Evolutionary conservation across 1,140 invertebrate species (phyloP).

Genomic region (Lethrus apterus): DNA sequence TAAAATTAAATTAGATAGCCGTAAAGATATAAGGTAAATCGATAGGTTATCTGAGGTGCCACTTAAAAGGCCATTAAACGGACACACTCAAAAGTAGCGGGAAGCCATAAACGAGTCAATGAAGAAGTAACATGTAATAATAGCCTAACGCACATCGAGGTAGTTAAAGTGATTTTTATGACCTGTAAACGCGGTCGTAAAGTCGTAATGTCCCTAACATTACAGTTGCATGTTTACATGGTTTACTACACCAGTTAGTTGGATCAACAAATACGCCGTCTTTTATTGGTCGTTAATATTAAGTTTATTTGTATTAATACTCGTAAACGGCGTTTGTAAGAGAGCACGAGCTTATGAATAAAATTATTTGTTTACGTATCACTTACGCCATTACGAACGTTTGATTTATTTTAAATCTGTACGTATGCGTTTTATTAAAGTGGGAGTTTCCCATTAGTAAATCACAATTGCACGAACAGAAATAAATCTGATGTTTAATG

Average conservation of each 20-base stretch:
- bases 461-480: conserved; percentile 3
- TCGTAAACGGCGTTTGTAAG: neutral
- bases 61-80: conserved; percentile 28
- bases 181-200: conserved; percentile 38
- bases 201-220: conserved; percentile 37
- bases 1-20: no score
- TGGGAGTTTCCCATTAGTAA: no score
- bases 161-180: conserved; percentile 41
- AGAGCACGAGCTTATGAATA: neutral
- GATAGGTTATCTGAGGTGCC: conserved; percentile 19
- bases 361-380: conserved; percentile 4
- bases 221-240: conserved; percentile 35
- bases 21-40: conserved; percentile 15
- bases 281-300: conserved; percentile 27
- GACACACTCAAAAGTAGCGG: conserved; percentile 22
- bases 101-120: conserved; percentile 22
- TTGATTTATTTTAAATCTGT: no score
- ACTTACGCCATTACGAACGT: conserved; percentile 9
- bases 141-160: conserved; percentile 32
- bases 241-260: conserved; percentile 25
- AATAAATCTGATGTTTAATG: conserved; percentile 8
- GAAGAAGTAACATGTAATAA: conserved; percentile 31
- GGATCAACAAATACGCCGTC: conserved; percentile 25
- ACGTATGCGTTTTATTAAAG: no score
- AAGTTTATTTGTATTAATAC: conserved; percentile 11